Base-by-base conservation (phyloP, 2,797 vertebrate species). In the Sebastes vulpes region DNA sequence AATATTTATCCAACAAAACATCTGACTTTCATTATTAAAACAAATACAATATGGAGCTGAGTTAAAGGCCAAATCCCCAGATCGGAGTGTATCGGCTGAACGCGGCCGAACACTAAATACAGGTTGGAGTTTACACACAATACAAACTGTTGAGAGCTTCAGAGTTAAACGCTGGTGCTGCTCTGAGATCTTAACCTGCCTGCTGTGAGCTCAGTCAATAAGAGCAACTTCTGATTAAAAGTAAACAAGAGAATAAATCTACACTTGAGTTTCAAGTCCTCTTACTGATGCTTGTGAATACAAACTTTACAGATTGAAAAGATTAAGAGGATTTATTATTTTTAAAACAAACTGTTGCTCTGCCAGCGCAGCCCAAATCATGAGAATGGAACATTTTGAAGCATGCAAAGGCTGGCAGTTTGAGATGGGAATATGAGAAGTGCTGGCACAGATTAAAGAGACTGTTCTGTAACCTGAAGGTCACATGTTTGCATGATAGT, bases 111-210 rank as follows among this genome's bases (percentile, higher is more conserved):
- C 31, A 74, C 81, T 59, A 84, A 89, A 92, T 85, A 80, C 86
- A 61, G 83, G 85, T 53, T n/a, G 12, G 81, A 67, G 80, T 91
- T 90, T 83, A 88, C 79, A 84, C 87, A 72, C 67, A 57, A 86
- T 25, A 90, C 75, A 79, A 70, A 63, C 61, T 12, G 52, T 42
- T 1, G 5, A 69, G 65, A 23, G 64, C 23, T 25, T 57, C 38
- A 14, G 54, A 46, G 70, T 50, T 6, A 76, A 42, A 28, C 3
- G 59, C 65, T 59, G 26, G 20, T 23, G 67, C 1, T 4, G 46
- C 63, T 67, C 23, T 11, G 54, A 77, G 58, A 61, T 66, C 61
- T 50, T 28, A 65, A 64, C 31, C 26, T 20, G 11, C 1, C 14
- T 12, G 5, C 65, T 32, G 28, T 14, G 10, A 68, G 68, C 61